A percentile compares a stretch with the other conserved stretches of the same genome.
Evolutionary conservation across 2,113 vertebrate species (phyloP).

Genomic region (Donacobius atricapilla): DNA sequence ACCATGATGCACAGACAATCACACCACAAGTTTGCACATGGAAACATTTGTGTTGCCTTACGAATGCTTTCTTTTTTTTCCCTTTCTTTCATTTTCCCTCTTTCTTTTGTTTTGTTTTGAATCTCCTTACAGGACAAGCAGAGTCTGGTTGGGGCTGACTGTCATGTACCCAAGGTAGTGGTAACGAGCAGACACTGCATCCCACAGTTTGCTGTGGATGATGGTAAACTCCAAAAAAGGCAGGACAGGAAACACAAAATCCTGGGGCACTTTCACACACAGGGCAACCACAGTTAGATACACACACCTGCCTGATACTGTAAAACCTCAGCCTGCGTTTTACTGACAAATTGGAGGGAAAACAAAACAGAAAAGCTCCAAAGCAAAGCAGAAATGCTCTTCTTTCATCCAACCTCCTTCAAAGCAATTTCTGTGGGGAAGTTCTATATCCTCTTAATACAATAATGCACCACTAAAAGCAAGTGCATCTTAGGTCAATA

Average conservation of each 20-base stretch:
- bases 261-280: constrained; percentile 45
- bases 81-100: background rate
- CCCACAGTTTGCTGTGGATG: constrained; percentile 81
- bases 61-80: constrained; percentile 30
- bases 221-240: constrained; percentile 80
- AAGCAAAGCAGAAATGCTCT: background rate
- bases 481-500: background rate
- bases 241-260: constrained; percentile 50
- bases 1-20: constrained; percentile 58
- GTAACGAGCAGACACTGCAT: constrained; percentile 79
- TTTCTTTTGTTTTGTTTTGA: constrained; percentile 29
- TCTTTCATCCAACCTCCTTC: background rate
- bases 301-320: constrained; percentile 45
- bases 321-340: constrained; percentile 64
- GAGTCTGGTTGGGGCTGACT: constrained; percentile 83
- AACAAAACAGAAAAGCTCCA: background rate
- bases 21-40: constrained; percentile 63
- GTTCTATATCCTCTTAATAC: background rate
- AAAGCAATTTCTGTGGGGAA: background rate
- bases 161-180: constrained; percentile 85
- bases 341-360: background rate
- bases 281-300: constrained; percentile 25
- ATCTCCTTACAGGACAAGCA: constrained; percentile 74
- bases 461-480: background rate
- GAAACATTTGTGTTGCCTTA: constrained; percentile 64